Evolutionary conservation across 2,888 invertebrate genomes (phyloP).

Genomic region (Crocallis elinguaria): DNA sequence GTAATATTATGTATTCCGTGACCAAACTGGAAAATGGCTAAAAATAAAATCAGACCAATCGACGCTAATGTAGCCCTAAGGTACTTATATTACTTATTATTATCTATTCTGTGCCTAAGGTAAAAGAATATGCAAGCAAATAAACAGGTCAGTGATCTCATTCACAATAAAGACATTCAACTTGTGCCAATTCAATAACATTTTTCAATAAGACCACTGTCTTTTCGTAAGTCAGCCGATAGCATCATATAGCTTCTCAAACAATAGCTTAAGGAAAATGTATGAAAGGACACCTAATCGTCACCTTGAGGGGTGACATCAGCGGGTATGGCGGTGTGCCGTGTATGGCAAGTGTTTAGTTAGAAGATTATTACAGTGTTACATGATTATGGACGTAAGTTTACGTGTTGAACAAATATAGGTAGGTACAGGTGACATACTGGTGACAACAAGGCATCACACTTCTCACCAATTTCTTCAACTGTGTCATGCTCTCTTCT

Average conservation of each 20-base stretch:
- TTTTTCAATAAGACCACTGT: slow-evolving; percentile 19
- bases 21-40: no score
- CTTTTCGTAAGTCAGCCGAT: slow-evolving; percentile 6
- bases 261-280: slow-evolving; percentile 54
- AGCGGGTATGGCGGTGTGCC: slow-evolving; percentile 25
- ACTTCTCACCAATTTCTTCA: no score
- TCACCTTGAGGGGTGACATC: slow-evolving; percentile 65
- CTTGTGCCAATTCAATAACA: not conserved
- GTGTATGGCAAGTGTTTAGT: slow-evolving; percentile 5
- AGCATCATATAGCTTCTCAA: slow-evolving; percentile 19
- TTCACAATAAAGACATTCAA: slow-evolving; percentile 1
- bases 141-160: slow-evolving; percentile 1
- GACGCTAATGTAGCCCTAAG: no score
- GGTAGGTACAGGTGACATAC: no score
- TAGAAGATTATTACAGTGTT: slow-evolving; percentile 1
- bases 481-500: no score
- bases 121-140: not conserved
- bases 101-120: no score
- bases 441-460: no score
- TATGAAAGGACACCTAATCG: slow-evolving; percentile 51
- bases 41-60: no score
- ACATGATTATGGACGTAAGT: no score
- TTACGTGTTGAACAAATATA: no score
- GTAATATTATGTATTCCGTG: no score
- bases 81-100: no score